These are phyloP conservation scores for Harpegnathos saltator DNA, from an alignment of 1,140 invertebrate species.

Conservation along the genomic window DNA sequence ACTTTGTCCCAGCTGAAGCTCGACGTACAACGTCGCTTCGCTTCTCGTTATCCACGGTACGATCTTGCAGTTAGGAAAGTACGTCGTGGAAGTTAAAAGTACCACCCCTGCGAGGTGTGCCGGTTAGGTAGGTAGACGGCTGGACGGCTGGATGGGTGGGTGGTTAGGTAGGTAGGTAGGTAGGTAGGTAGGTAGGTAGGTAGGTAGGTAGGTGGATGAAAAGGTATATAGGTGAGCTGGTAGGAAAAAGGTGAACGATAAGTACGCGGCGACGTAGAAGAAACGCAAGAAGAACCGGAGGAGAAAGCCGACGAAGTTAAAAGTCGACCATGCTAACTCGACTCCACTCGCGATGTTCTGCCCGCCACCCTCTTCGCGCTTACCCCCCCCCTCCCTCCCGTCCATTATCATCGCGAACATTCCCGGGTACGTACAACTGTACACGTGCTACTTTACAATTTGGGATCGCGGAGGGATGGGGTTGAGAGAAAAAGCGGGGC, in stretches of 20 bases:
- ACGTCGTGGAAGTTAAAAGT: slow-evolving; percentile 56
- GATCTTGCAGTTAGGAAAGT: slow-evolving; percentile 53
- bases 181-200: too few species aligned
- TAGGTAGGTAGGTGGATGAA: too few species aligned
- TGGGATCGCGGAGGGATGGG: too few species aligned
- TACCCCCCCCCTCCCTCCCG: not conserved
- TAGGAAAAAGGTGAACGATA: slow-evolving; percentile 44
- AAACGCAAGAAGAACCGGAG: not conserved
- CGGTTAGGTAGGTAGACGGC: not conserved
- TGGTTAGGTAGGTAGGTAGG: too few species aligned
- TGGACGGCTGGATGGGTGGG: too few species aligned
- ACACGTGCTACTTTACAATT: too few species aligned
- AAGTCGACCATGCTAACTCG: slow-evolving; percentile 47
- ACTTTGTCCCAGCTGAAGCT: slow-evolving; percentile 40
- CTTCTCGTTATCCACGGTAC: slow-evolving; percentile 51
- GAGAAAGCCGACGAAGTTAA: slow-evolving; percentile 48
- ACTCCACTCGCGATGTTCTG: slow-evolving; percentile 20
- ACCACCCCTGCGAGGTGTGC: slow-evolving; percentile 38
- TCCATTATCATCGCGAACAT: slow-evolving; percentile 18
- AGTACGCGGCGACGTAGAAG: slow-evolving; percentile 19
- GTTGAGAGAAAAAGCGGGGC: too few species aligned
- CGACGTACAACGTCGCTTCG: slow-evolving; percentile 32
- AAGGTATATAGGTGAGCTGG: too few species aligned
- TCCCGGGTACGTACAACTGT: not conserved
- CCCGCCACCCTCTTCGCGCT: not conserved